Conservation (phyloP, 1,140 invertebrate species). For the Popillia japonica region DNA sequence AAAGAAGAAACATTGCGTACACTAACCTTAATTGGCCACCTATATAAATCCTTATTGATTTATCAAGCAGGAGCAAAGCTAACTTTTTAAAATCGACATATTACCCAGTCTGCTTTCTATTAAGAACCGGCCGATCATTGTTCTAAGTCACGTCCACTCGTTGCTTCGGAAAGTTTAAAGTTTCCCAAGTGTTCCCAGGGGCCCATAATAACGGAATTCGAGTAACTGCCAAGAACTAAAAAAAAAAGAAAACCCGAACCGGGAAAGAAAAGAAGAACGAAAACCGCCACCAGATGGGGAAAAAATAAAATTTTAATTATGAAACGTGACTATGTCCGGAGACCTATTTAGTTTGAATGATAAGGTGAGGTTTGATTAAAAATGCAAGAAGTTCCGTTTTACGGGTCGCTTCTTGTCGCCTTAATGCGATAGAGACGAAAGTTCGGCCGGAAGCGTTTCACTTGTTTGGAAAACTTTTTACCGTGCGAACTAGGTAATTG, state of each 20-base stretch:
- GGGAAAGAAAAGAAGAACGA: not conserved
- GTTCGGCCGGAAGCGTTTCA: not conserved
- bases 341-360: slow-evolving; percentile 18
- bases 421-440: not conserved
- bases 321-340: slow-evolving; percentile 9
- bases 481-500: not conserved
- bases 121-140: slow-evolving; percentile 22
- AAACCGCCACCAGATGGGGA: not conserved
- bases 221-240: slow-evolving; percentile 19
- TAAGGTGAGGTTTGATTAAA: slow-evolving; percentile 18
- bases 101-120: slow-evolving; percentile 2
- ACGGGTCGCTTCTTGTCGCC: not conserved
- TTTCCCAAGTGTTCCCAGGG: slow-evolving; percentile 12
- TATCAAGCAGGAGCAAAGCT: not conserved
- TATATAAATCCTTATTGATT: slow-evolving; percentile 5
- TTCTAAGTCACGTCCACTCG: slow-evolving; percentile 31
- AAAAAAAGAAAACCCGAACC: not conserved
- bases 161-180: slow-evolving; percentile 22
- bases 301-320: slow-evolving; percentile 32
- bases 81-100: slow-evolving; percentile 33
- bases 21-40: not conserved
- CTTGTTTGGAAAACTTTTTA: not conserved
- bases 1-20: not conserved
- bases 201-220: slow-evolving; percentile 22
- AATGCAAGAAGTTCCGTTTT: slow-evolving; percentile 11